Conservation (phyloP, 2,888 invertebrate genomes). For the Heliconius hortense region DNA sequence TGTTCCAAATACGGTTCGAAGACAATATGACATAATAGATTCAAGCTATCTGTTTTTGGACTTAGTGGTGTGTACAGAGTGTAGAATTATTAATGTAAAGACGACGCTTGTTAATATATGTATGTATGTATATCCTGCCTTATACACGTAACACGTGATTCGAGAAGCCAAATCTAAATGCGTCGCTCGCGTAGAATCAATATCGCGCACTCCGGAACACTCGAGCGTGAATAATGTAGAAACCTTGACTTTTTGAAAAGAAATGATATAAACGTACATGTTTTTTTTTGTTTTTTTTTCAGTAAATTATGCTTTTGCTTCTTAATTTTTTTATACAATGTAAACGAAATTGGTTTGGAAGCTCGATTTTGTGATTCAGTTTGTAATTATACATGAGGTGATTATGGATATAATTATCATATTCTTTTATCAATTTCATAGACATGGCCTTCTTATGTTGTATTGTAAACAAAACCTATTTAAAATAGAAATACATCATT, state of each 20-base stretch:
- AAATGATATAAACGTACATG: background rate
- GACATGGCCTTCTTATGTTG: too few species aligned
- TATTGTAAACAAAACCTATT: too few species aligned
- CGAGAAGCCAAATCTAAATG: conserved; percentile 25
- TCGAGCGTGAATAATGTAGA: conserved; percentile 29
- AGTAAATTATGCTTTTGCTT: background rate
- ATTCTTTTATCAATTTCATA: too few species aligned
- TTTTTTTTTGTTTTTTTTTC: background rate
- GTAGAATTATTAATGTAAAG: conserved; percentile 13
- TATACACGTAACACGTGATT: conserved; percentile 16
- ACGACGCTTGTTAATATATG: conserved; percentile 10
- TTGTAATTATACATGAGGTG: too few species aligned
- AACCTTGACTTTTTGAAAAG: conserved; percentile 4
- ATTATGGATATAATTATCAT: too few species aligned
- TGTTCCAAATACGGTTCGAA: background rate
- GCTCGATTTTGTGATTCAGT: background rate
- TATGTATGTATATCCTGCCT: conserved; percentile 4
- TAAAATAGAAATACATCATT: too few species aligned
- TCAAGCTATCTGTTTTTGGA: background rate
- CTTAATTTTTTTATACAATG: background rate
- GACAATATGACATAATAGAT: conserved; percentile 5
- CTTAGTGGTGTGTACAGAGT: background rate
- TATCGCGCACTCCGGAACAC: conserved; percentile 26
- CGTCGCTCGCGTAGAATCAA: conserved; percentile 28
- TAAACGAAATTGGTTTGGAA: background rate